Base-by-base conservation (phyloP, 2,888 invertebrate species). In the Meghimatium bilineatum region DNA sequence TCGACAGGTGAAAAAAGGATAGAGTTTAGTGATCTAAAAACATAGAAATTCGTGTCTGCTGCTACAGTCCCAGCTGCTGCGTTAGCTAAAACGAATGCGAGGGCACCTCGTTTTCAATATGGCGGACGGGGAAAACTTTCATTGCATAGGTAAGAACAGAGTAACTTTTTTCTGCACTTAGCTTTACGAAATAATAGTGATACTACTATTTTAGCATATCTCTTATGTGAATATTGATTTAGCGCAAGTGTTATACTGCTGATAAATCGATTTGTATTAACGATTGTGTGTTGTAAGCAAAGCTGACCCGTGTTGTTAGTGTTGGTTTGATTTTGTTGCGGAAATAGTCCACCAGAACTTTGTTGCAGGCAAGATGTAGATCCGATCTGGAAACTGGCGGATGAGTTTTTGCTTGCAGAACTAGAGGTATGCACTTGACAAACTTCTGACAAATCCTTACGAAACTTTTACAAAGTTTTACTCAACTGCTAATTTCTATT, bases 51-150 rank as follows among this genome's bases (percentile, higher is more conserved):
- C 2, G 10, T 56, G 17, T 29, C 52, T 67, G 82, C 82, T 34
- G 34, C 82, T 67, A 34, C 79, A 49, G 36, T 44, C 66, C 80
- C 66, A 66, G 79, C 82, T 75, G 80, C 79, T 63, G 66, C 79
- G 72, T 79, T 84, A 63, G 83, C 75, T n/a, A 44, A 63, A 74
- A 36, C 79, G 38, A 72, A 49, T 60, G 77, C 29, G 77, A 76
- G 82, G 82, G 82, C 34, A 82, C 36, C 76, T 76, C 34, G 36
- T 75, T 67, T 77, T 77, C 83, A 83, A 83, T 69, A 83, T 83
- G 83, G 83, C 83, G 83, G 83, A 78, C 36, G 10, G 52, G 36
- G 72, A 49, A 81, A 71, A n/a, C 34, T 78, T 80, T 26, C 71
- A 71, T 12, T 71, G 67, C 34, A 69, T 17, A 80, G 69, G 80